Conservation (phyloP, 2,113 vertebrate genomes). For the Syngnathus typhle region DNA sequence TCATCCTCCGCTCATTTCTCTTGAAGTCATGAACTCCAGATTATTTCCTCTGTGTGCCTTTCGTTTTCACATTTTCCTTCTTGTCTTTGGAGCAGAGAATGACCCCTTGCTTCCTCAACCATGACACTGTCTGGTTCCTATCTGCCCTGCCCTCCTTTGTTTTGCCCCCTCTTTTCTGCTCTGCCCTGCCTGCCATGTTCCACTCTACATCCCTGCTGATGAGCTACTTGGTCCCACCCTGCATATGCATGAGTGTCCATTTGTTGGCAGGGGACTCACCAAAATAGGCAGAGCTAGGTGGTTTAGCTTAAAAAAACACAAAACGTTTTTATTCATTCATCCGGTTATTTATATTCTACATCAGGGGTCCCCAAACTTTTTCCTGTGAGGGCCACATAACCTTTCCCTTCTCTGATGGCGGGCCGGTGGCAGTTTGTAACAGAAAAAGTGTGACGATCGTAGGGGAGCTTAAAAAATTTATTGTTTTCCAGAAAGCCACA, state of each 20-base stretch:
- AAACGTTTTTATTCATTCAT: no score
- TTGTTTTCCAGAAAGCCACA: no score
- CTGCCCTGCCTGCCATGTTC: slow-evolving; percentile 50
- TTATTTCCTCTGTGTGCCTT: slow-evolving; percentile 13
- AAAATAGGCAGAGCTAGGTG: slow-evolving; percentile 40
- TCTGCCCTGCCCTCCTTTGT: slow-evolving; percentile 29
- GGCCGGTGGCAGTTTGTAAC: no score
- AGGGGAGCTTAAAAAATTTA: no score
- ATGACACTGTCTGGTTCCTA: slow-evolving; percentile 10
- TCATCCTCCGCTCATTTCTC: slow-evolving; percentile 5
- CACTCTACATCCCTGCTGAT: slow-evolving; percentile 46
- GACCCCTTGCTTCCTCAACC: slow-evolving; percentile 52
- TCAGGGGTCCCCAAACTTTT: no score
- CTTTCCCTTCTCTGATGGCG: no score
- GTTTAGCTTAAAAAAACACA: slow-evolving; percentile 23
- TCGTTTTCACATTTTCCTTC: slow-evolving; percentile 18
- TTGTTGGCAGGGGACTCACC: slow-evolving; percentile 33
- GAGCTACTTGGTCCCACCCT: slow-evolving; percentile 47
- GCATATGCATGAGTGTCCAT: slow-evolving; percentile 53
- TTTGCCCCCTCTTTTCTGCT: slow-evolving; percentile 34
- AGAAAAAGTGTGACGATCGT: no score
- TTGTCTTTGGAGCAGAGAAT: slow-evolving; percentile 27
- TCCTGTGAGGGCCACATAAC: no score
- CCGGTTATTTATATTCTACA: slow-evolving; percentile 2
- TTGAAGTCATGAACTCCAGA: slow-evolving; percentile 24